Base-by-base conservation (phyloP, 2,888 invertebrate genomes). In the Herminia tarsipennalis region DNA sequence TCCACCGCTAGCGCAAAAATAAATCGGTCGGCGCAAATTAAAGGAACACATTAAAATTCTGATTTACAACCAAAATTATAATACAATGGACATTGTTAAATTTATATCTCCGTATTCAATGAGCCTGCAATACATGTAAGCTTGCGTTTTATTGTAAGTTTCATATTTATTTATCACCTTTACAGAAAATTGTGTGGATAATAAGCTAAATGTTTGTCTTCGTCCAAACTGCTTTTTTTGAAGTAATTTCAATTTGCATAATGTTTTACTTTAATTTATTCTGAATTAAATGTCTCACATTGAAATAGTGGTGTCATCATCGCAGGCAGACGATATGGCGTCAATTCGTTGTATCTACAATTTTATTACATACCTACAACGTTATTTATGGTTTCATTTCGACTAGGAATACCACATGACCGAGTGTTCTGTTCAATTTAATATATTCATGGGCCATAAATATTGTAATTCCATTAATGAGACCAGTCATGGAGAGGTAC, bases 21-120 rank as follows among this genome's bases (percentile, higher is more conserved):
- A 74, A 75, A 73, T 73, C 67, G 72, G 69, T 71, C 78, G 77
- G 75, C 66, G 56, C 70, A 81, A 83, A 81, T 83, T 81, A 81
- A 83, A 81, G 75, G 65, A 72, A 73, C 67, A 57, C 75, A 80
- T 80, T 79, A 74, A 78, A 76, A 71, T 69, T 68, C 78, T 79
- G 83, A 84, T 87, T 86, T 87, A 86, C 77, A 68, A 67, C 66
- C 70, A 61, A 76, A 76, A 83, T 83, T 82, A 81, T 73, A 81
- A 84, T 82, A 84, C 82, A 84, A 86, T 84, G 81, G 70, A 71
- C 69, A 75, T 72, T 78, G 73, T 78, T 68, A 69, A 70, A 78
- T 76, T 79, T 78, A 77, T 78, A 68, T 65, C 68, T 72, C 57
- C 68, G 70, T 75, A 80, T 82, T 78, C 78, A 81, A 82, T 81